A percentile compares a stretch with the other conserved stretches of the same genome.
These are phyloP conservation scores for Alexandromys fortis DNA, from an alignment of 2,113 vertebrate genomes.

Conservation along the genomic window DNA sequence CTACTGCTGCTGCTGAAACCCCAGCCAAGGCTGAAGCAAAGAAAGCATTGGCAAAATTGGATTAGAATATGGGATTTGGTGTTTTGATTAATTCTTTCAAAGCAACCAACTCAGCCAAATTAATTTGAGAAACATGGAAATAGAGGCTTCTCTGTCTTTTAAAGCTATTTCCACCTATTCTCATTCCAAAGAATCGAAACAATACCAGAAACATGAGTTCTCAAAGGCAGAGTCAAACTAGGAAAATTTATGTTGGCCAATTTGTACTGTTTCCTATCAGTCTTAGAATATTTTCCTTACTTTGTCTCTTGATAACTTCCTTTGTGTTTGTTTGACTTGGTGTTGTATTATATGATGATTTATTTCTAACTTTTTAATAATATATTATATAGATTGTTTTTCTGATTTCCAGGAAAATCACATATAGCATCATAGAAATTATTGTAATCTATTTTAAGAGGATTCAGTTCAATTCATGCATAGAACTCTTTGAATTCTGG, in stretches of 20 bases:
- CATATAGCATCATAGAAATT: neutral
- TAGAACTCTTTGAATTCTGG: neutral
- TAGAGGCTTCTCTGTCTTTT: neutral
- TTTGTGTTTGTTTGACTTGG: neutral
- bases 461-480: too few species aligned
- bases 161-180: neutral
- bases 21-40: neutral
- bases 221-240: neutral
- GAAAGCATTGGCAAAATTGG: neutral
- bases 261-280: neutral
- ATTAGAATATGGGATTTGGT: neutral
- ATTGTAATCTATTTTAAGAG: neutral
- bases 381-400: neutral
- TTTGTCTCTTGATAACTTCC: neutral
- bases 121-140: neutral
- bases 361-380: neutral
- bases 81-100: neutral
- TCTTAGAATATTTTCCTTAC: neutral
- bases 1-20: neutral
- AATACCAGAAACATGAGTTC: neutral
- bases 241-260: neutral
- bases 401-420: neutral
- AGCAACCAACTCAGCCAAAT: neutral
- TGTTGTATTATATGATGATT: neutral
- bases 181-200: neutral